These are phyloP conservation scores for Semicossyphus pulcher DNA, from an alignment of 2,113 vertebrate species.

Conservation along the genomic window DNA sequence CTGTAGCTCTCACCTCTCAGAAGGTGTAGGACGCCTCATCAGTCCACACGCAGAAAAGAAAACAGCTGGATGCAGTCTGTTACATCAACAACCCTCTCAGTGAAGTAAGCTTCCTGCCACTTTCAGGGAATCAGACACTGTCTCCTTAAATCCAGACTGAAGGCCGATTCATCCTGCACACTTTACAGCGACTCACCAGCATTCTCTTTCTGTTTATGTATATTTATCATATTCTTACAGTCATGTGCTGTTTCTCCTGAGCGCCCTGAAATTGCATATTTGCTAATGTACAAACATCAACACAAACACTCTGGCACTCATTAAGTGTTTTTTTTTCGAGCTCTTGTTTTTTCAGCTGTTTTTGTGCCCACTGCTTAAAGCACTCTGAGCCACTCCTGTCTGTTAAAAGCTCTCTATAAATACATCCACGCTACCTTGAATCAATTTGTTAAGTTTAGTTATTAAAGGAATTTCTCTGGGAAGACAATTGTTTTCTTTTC, in stretches of 20 bases:
- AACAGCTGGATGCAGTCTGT: background rate
- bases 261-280: slow-evolving; percentile 8
- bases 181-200: background rate
- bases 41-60: slow-evolving; percentile 20
- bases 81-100: background rate
- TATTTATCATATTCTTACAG: slow-evolving; percentile 9
- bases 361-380: slow-evolving; percentile 2
- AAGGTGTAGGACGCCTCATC: background rate
- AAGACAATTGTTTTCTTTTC: too few species aligned
- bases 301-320: background rate
- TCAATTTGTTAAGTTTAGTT: too few species aligned
- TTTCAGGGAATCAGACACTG: slow-evolving; percentile 8
- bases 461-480: too few species aligned
- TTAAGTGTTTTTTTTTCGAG: slow-evolving; percentile 21
- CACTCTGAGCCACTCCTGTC: slow-evolving; percentile 6
- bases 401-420: slow-evolving; percentile 16
- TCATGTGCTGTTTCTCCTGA: slow-evolving; percentile 14
- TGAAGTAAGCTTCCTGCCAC: slow-evolving; percentile 8
- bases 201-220: background rate
- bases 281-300: background rate
- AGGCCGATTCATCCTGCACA: slow-evolving; percentile 16
- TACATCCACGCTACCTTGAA: slow-evolving; percentile 1
- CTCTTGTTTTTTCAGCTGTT: slow-evolving; percentile 17
- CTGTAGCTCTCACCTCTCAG: background rate
- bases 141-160: slow-evolving; percentile 13